Evolutionary conservation across 1,140 invertebrate genomes (phyloP).

Genomic region (Hirudo medicinalis): DNA sequence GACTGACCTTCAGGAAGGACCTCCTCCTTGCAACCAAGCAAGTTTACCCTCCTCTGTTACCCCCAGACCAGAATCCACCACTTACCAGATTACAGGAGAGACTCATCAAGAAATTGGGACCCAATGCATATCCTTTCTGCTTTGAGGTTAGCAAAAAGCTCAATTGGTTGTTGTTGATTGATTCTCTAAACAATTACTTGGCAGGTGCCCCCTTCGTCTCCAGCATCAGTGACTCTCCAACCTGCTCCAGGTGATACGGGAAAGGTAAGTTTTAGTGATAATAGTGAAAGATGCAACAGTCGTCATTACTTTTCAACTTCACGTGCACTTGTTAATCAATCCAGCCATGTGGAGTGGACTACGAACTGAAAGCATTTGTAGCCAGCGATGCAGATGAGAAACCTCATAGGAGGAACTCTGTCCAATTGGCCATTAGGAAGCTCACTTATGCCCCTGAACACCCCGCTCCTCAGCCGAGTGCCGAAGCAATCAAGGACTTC

Average conservation of each 20-base stretch:
- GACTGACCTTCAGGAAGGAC: conserved; percentile 96
- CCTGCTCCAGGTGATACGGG: conserved; percentile 87
- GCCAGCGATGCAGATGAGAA: conserved; percentile 82
- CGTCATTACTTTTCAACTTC: conserved; percentile 37
- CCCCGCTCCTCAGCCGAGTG: conserved; percentile 89
- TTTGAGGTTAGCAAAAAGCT: conserved; percentile 53
- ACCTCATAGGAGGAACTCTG: conserved; percentile 67
- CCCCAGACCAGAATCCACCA: conserved; percentile 49
- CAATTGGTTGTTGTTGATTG: not conserved
- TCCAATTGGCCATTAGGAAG: conserved; percentile 56
- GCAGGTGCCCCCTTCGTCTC: conserved; percentile 77
- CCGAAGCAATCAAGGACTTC: conserved; percentile 97
- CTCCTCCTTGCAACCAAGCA: conserved; percentile 73
- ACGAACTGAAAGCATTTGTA: conserved; percentile 89
- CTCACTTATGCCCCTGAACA: conserved; percentile 97
- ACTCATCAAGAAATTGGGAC: conserved; percentile 87
- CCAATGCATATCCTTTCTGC: conserved; percentile 94
- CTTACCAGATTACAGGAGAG: conserved; percentile 84
- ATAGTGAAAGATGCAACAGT: too few species aligned
- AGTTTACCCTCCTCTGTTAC: conserved; percentile 55
- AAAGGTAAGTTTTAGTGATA: conserved; percentile 34
- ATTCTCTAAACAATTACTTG: not conserved
- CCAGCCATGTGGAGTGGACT: conserved; percentile 96
- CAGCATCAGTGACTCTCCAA: conserved; percentile 86
- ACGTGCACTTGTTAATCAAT: conserved; percentile 37